Evolutionary conservation across 2,797 vertebrate genomes (phyloP), one percentile per base, ranked within the genome.

Genomic region (Limnodromus scolopaceus): DNA sequence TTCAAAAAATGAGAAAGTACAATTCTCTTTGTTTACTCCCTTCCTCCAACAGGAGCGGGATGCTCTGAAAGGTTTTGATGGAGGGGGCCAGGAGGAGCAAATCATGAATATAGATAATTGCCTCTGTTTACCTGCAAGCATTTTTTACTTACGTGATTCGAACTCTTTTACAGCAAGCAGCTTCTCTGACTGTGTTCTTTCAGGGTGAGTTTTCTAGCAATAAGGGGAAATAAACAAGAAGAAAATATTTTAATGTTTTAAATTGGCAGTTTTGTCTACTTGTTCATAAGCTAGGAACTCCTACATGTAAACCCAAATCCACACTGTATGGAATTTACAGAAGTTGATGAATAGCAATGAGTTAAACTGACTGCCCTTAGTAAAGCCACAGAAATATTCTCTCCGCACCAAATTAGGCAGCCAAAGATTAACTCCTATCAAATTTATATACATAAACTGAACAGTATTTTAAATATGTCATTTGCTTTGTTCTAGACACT

Each of bases 121-220:
- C 27, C 46, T 81, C 45, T 81, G n/a, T 87, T 95, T 86, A 89
- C 58, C 78, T 94, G 64, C 28, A 63, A 83, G 43, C 23, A 30
- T 89, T 85, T 94, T 93, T 87, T 94, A 98, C 98, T 98, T 97
- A 98, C 98, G 98, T 55, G 98, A 98, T 77, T 98, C 98, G 94
- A 98, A 98, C 66, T 98, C 98, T 91, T 92, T 97, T 77, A 98
- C 97, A 16, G 97, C 79, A 80, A 98, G 81, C 58, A 98, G 81
- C 41, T 89, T 97, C 96, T 98, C 98, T 0, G 98, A 98, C 36
- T 97, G 61, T 9, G 98, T 98, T 88, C 97, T 98, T 92, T 98
- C 98, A 17, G 97, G 97, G 70, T 98, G 97, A 77, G 63, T 97
- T 96, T 98, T 98, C 98, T 98, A 93, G 51, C 30, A 93, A 54